Percentiles rank a stretch among this genome's conserved stretches.
Evolutionary conservation across 2,113 vertebrate genomes (phyloP).

Genomic region (Ophthalmolycus amberensis): DNA sequence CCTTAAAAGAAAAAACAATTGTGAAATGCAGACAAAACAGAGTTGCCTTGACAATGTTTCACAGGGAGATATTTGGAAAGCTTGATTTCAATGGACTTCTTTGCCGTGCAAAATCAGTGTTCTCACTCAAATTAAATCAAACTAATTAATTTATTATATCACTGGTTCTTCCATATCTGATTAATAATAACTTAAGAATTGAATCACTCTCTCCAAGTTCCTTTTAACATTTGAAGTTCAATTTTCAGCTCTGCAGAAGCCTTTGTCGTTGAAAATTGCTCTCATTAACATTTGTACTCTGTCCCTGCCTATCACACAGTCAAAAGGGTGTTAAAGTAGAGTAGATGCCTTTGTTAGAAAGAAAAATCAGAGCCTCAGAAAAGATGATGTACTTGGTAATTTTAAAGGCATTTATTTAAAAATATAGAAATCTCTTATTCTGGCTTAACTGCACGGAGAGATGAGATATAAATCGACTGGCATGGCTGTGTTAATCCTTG

Average conservation of each 20-base stretch:
- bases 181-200: constrained; percentile 68
- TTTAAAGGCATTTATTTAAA: constrained; percentile 30
- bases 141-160: constrained; percentile 54
- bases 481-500: constrained; percentile 2
- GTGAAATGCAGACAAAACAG: constrained; percentile 40
- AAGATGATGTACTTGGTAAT: constrained; percentile 36
- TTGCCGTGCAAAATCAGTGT: constrained; percentile 23
- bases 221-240: constrained; percentile 68
- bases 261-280: constrained; percentile 77
- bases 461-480: constrained; percentile 16
- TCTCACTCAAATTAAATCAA: constrained; percentile 50
- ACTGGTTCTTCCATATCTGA: constrained; percentile 34
- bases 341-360: constrained; percentile 59
- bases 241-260: constrained; percentile 63
- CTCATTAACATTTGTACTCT: constrained; percentile 66
- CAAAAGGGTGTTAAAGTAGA: constrained; percentile 43
- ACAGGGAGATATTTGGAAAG: constrained; percentile 50
- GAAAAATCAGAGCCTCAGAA: constrained; percentile 47
- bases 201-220: constrained; percentile 61
- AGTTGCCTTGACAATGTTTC: constrained; percentile 19
- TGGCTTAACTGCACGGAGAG: constrained; percentile 22
- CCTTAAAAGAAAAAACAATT: constrained; percentile 15
- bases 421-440: constrained; percentile 10
- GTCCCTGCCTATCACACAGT: constrained; percentile 59
- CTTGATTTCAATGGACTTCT: constrained; percentile 42